A percentile compares a stretch with the other conserved stretches of the same genome.
phyloP scores from a whole-genome alignment of 2,888 invertebrate genomes.

The Nomada goodeniana region DNA sequence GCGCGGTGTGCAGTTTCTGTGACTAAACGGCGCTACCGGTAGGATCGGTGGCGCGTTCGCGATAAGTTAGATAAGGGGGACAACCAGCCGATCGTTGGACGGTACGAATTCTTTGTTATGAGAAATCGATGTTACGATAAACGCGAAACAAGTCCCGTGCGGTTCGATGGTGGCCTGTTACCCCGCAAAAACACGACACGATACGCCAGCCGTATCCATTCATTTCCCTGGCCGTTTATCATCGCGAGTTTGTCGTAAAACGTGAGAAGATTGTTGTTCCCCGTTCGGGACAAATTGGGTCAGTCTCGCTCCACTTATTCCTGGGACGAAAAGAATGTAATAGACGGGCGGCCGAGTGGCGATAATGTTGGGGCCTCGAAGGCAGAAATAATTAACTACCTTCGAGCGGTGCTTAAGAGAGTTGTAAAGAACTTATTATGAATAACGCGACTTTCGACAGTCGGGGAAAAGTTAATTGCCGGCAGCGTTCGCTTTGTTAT shows the following conservation, averaged over 20 bases:
- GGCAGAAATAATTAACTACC: slow-evolving; percentile 59
- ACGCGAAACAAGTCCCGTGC: slow-evolving; percentile 12
- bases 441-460: slow-evolving; percentile 48
- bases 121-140: slow-evolving; percentile 35
- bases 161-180: slow-evolving; percentile 1
- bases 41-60: not conserved
- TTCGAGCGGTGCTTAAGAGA: slow-evolving; percentile 53
- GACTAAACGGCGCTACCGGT: not conserved
- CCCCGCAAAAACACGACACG: slow-evolving; percentile 38
- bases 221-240: slow-evolving; percentile 47
- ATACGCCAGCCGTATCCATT: slow-evolving; percentile 24
- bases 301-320: slow-evolving; percentile 60
- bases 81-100: no score
- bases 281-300: slow-evolving; percentile 58
- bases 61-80: not conserved
- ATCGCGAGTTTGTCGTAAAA: slow-evolving; percentile 61
- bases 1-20: not conserved
- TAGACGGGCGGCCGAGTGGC: slow-evolving; percentile 44
- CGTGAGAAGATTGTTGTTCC: slow-evolving; percentile 64
- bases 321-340: slow-evolving; percentile 36
- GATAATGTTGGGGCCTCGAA: slow-evolving; percentile 58
- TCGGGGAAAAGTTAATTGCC: slow-evolving; percentile 59
- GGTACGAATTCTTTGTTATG: slow-evolving; percentile 15
- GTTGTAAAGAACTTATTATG: slow-evolving; percentile 58
- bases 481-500: slow-evolving; percentile 28